Evolutionary conservation across 2,113 vertebrate species (phyloP).

Genomic region (Uropsilus gracilis): DNA sequence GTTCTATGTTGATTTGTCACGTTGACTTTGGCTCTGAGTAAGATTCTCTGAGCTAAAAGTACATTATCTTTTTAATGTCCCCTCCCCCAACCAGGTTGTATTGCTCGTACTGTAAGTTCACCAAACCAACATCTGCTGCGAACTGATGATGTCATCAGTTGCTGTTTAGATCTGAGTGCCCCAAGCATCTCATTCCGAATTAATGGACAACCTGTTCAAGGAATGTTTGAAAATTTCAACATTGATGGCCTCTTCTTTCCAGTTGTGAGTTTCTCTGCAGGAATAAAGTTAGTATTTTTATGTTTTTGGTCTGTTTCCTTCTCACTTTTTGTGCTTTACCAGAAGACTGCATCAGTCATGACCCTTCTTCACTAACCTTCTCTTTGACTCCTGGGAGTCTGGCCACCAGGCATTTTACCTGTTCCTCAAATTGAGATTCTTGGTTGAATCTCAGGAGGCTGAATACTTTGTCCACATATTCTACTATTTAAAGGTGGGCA

Average conservation of each 20-base stretch:
- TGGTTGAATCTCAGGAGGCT: rapidly evolving
- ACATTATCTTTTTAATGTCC: background rate
- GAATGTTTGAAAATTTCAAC: slow-evolving; percentile 99
- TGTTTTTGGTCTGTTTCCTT: background rate
- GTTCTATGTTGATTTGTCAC: background rate
- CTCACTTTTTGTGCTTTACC: background rate
- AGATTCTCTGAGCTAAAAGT: background rate
- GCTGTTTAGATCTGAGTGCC: slow-evolving; percentile 95
- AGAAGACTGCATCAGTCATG: background rate
- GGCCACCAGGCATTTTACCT: background rate
- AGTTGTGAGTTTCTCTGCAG: slow-evolving; percentile 96
- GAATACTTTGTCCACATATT: background rate
- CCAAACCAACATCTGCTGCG: slow-evolving; percentile 94
- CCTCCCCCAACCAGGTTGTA: slow-evolving; percentile 88
- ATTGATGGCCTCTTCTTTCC: slow-evolving; percentile 97
- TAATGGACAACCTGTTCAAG: slow-evolving; percentile 97
- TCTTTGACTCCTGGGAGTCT: slow-evolving; percentile 30
- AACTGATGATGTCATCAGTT: slow-evolving; percentile 96
- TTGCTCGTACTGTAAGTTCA: slow-evolving; percentile 94
- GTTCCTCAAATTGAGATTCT: background rate
- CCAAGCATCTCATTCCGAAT: slow-evolving; percentile 98
- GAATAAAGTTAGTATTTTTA: slow-evolving; percentile 92
- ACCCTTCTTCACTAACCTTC: background rate
- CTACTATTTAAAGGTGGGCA: background rate
- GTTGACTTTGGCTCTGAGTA: background rate